phyloP scores from a whole-genome alignment of 2,888 invertebrate genomes.

The Chloroclysta siterata region DNA sequence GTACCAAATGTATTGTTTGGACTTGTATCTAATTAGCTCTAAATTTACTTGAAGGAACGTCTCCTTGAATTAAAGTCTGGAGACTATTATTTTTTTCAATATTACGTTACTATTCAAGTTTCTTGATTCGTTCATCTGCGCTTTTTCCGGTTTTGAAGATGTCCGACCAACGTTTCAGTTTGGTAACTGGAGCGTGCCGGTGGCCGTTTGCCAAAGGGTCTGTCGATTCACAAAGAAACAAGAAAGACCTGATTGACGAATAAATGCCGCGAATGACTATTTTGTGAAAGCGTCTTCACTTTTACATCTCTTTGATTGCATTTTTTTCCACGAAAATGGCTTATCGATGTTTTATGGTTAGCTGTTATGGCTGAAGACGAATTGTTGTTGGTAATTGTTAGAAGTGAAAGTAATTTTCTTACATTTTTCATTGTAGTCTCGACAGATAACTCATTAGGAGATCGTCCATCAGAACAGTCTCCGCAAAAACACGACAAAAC shows the following conservation, averaged over 20 bases:
- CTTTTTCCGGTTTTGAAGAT: slow-evolving; percentile 55
- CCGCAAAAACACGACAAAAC: slow-evolving; percentile 8
- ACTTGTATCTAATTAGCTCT: background rate
- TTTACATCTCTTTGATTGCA: slow-evolving; percentile 19
- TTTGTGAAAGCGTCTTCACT: slow-evolving; percentile 30
- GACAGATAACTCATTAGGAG: slow-evolving; percentile 4
- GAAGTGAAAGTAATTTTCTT: slow-evolving; percentile 5
- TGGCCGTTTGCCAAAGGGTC: slow-evolving; percentile 48
- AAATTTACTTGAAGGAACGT: too few relatives aligned
- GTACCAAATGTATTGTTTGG: background rate
- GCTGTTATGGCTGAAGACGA: slow-evolving; percentile 10
- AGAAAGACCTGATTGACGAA: slow-evolving; percentile 34
- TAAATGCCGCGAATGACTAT: slow-evolving; percentile 25
- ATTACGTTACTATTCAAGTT: slow-evolving; percentile 41
- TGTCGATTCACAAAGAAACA: slow-evolving; percentile 39
- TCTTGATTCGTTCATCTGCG: slow-evolving; percentile 13
- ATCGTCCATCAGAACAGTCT: slow-evolving; percentile 9
- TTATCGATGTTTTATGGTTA: slow-evolving; percentile 18
- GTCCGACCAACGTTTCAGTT: slow-evolving; percentile 58
- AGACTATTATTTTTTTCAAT: slow-evolving; percentile 15
- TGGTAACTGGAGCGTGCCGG: slow-evolving; percentile 66
- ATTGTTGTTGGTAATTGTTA: slow-evolving; percentile 11
- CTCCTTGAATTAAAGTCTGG: too few relatives aligned
- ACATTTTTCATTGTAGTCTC: slow-evolving; percentile 8
- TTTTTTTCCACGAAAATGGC: slow-evolving; percentile 15